Evolutionary conservation across 2,888 invertebrate species (phyloP), one percentile per base, ranked within the genome.

Genomic region (Drosophila paracracens): DNA sequence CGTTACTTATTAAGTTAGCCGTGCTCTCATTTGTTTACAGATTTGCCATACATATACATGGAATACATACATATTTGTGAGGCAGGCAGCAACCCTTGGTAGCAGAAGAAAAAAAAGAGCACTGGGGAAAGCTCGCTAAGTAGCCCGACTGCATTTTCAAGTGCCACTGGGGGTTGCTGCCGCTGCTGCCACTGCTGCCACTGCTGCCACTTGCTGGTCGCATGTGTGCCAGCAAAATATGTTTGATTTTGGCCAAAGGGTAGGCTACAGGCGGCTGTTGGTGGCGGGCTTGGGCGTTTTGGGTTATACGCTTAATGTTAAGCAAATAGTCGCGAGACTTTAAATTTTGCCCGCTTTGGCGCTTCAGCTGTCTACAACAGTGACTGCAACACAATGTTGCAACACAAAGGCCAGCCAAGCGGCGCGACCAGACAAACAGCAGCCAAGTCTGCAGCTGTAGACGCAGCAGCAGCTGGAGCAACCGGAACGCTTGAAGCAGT

Each of bases 111-210:
- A 59, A 57, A 50, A 56, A 74, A 18, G n/a, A 38, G 29, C 2
- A n/a, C 21, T 40, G 38, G 67, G 31, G 61, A 53, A 59, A 67
- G 60, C 66, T 66, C 67, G 74, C 75, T 78, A 88, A 85, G 85
- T 85, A 85, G 88, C 88, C 74, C n/a, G 81, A 75, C 81, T 85
- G 88, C 86, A 85, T 70, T 88, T 81, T 79, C 69, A 82, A 82
- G 85, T 81, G 72, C 70, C 71, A 60, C 48, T 63, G 60, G 58
- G 70, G 81, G 78, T 78, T 79, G 78, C 57, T 78, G 31, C 40
- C 36, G 25, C 16, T 31, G 51, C 52, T 52, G 51, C 21, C 18
- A n/a, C 43, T 40, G 35, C 48, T 46, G 50, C 48, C 67, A 61
- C 33, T 59, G 40, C 43, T 69, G 64, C 46, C 36, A 48, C 54